Conservation (phyloP, 2,888 invertebrate genomes). For the Melanotus villosus region DNA sequence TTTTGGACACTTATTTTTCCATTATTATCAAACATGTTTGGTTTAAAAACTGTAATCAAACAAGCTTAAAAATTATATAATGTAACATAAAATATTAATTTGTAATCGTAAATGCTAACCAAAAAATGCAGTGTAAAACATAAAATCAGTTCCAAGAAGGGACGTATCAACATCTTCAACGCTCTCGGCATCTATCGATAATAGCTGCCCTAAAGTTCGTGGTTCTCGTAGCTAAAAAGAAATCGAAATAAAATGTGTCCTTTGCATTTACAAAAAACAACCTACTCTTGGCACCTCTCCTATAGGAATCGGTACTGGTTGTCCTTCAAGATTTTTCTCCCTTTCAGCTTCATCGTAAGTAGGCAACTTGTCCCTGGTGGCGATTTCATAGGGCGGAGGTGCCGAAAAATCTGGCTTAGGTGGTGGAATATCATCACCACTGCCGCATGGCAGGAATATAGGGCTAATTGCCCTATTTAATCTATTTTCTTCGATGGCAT, state of each 20-base stretch:
- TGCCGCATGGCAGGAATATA: constrained; percentile 57
- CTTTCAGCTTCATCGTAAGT: constrained; percentile 94
- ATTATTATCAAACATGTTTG: too few relatives aligned
- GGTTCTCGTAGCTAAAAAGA: constrained; percentile 58
- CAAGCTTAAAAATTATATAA: too few relatives aligned
- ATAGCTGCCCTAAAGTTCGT: constrained; percentile 67
- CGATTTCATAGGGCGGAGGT: constrained; percentile 90
- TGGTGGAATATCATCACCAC: constrained; percentile 79
- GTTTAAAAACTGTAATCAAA: too few relatives aligned
- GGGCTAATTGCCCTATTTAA: constrained; percentile 27
- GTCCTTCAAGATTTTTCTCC: constrained; percentile 85
- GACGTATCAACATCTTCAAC: constrained; percentile 85
- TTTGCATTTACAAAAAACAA: too few relatives aligned
- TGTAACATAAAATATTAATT: too few relatives aligned
- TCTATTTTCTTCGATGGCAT: constrained; percentile 10
- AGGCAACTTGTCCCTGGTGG: constrained; percentile 84
- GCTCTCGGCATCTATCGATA: constrained; percentile 83
- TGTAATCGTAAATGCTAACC: constrained; percentile 77
- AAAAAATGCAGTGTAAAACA: constrained; percentile 93
- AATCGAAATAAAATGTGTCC: too few relatives aligned
- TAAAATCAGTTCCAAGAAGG: constrained; percentile 91
- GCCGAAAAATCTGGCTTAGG: constrained; percentile 89
- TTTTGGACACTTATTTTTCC: too few relatives aligned
- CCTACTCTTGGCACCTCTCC: constrained; percentile 37
- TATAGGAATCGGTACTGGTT: constrained; percentile 58